phyloP scores from a whole-genome alignment of 2,113 vertebrate genomes.

The Phalacrocorax brasilianus region DNA sequence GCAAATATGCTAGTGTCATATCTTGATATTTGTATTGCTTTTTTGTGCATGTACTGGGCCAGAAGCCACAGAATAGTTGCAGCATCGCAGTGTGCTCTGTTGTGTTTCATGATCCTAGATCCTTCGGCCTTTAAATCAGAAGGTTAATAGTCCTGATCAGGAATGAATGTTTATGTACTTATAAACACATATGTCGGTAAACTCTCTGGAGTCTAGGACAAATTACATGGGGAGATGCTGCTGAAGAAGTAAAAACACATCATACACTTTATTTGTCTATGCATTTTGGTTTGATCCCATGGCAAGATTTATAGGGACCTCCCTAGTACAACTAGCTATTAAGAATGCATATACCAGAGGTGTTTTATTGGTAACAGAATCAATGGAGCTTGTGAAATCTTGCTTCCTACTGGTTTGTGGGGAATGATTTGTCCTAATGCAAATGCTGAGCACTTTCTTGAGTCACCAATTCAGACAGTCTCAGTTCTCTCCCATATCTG shows the following conservation, averaged over 20 bases:
- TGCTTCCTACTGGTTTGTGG: neutral
- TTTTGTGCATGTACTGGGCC: neutral
- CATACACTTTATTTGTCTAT: neutral
- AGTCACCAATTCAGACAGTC: neutral
- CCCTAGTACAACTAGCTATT: neutral
- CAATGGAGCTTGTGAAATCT: neutral
- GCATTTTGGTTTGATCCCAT: neutral
- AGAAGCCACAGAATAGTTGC: neutral
- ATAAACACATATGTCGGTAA: neutral
- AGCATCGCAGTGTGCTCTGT: neutral
- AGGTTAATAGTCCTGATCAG: neutral
- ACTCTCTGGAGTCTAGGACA: neutral
- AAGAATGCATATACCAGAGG: accelerated
- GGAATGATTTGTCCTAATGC: neutral
- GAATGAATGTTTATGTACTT: neutral
- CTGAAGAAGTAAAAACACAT: neutral
- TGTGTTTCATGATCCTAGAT: neutral
- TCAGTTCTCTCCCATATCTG: neutral
- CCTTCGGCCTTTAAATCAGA: neutral
- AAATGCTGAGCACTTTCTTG: neutral
- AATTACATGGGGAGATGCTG: neutral
- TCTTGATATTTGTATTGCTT: neutral
- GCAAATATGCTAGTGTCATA: neutral
- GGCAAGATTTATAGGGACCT: neutral
- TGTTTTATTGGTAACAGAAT: neutral